Base-by-base conservation (phyloP, 2,113 vertebrate species). In the Halcyon senegalensis region DNA sequence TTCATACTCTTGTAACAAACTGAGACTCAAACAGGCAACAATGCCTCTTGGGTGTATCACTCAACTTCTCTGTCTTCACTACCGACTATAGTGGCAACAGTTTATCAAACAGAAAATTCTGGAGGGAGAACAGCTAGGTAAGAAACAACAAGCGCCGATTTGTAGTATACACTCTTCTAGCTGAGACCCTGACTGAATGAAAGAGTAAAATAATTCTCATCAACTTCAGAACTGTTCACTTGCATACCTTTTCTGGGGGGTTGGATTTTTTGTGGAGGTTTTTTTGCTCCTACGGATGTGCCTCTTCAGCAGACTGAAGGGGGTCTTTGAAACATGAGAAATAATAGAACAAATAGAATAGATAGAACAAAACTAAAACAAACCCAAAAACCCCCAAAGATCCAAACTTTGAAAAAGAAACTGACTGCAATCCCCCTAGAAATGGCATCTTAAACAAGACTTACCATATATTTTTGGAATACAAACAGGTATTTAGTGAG, bases 181-280 rank as follows among this genome's bases (percentile, higher is more conserved):
- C 62, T 82, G 31, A 74, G 60, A 81, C 16, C 17, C 7, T 66
- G 62, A 86, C 12, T 6, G n/a, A 91, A 33, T 11, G 16, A 74
- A 86, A 78, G 17, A 35, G 13, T 30, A 66, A 78, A 85, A 78
- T 7, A n/a, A 3, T n/a, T 78, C 50, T 41, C 46, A 56, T 37
- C 41, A 51, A 28, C 19, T 75, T 94, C 66, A 82, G 66, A 51
- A 83, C 12, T 46, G 20, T 37, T 74, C 46, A 72, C 6, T 62
- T 64, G 41, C 18, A 50, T 20, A 55, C 5, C 4, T 46, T 58
- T 73, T 39, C 12, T 64, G 21, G 37, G 9, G 8, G 15, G 31
- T 17, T 19, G 17, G 37, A 18, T 28, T 28, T 28, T 72, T n/a
- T 59, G 30, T 13, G 18, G 9, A 0, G 1, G 5, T 58, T 66